phyloP scores from a whole-genome alignment of 2,797 vertebrate genomes.

The Notolabrus celidotus region DNA sequence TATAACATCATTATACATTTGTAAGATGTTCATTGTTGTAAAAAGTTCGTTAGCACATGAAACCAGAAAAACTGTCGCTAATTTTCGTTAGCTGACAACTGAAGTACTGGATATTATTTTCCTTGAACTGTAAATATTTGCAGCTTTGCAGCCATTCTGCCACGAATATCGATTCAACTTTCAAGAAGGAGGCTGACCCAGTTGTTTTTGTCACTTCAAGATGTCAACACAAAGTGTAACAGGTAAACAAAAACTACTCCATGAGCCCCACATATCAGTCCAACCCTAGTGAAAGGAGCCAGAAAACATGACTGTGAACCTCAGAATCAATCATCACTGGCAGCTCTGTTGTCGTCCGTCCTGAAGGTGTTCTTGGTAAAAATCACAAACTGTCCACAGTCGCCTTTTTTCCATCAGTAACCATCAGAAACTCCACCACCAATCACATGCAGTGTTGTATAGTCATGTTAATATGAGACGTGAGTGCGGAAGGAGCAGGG shows the following conservation, averaged over 20 bases:
- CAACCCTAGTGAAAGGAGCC: conserved; percentile 44
- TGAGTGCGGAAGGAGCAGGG: conserved; percentile 14
- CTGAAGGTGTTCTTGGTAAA: conserved; percentile 29
- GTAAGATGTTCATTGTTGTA: too few relatives aligned
- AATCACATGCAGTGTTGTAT: conserved; percentile 72
- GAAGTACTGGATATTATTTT: neutral
- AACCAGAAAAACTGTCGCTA: too few relatives aligned
- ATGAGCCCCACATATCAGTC: conserved; percentile 32
- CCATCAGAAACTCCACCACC: conserved; percentile 48
- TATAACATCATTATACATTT: too few relatives aligned
- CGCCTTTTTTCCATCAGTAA: conserved; percentile 28
- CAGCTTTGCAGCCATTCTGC: neutral
- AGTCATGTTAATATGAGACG: conserved; percentile 60
- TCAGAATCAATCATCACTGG: conserved; percentile 46
- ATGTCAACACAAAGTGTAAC: neutral
- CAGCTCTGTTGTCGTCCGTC: conserved; percentile 66
- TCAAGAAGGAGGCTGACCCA: neutral
- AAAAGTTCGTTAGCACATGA: too few relatives aligned
- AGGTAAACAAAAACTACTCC: neutral
- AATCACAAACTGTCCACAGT: conserved; percentile 31
- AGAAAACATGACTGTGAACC: conserved; percentile 53
- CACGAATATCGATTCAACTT: neutral
- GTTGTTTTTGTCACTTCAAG: too few relatives aligned
- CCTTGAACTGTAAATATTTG: neutral
- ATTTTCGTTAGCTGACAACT: too few relatives aligned